Evolutionary conservation across 1,140 invertebrate species (phyloP).

Genomic region (Holotrichia oblita): DNA sequence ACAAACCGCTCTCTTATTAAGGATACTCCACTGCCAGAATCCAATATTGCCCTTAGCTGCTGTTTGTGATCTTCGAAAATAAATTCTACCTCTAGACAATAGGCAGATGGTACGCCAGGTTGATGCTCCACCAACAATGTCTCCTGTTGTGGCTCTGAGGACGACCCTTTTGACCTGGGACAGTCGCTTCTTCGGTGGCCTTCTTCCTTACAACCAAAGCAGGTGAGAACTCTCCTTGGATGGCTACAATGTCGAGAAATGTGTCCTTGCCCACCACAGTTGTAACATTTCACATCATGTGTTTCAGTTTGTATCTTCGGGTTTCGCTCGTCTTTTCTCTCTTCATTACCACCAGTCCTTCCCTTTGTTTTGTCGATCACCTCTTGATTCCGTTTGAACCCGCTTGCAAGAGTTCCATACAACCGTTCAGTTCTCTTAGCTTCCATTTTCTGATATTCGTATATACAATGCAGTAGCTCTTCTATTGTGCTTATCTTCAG

Average conservation of each 20-base stretch:
- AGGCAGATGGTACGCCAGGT: too few species aligned
- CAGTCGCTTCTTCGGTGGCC: too few species aligned
- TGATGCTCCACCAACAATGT: too few species aligned
- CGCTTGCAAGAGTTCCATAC: not conserved
- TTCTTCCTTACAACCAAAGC: too few species aligned
- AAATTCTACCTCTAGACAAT: too few species aligned
- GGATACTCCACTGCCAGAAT: too few species aligned
- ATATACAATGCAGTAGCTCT: not conserved
- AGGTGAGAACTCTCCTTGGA: not conserved
- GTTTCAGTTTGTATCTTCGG: not conserved
- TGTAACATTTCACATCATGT: not conserved
- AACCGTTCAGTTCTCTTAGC: not conserved
- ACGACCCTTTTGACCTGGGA: too few species aligned
- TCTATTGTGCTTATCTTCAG: not conserved
- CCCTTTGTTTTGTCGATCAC: not conserved
- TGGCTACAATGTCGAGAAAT: not conserved
- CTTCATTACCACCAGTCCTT: not conserved
- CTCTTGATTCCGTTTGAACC: not conserved
- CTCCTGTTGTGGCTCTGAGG: too few species aligned
- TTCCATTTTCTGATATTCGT: not conserved
- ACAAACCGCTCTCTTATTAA: too few species aligned
- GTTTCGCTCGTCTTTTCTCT: not conserved
- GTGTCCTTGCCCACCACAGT: not conserved
- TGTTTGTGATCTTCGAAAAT: too few species aligned
- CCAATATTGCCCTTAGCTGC: too few species aligned